phyloP scores from a whole-genome alignment of 1,140 invertebrate genomes.

The Diploscapter pachys region DNA sequence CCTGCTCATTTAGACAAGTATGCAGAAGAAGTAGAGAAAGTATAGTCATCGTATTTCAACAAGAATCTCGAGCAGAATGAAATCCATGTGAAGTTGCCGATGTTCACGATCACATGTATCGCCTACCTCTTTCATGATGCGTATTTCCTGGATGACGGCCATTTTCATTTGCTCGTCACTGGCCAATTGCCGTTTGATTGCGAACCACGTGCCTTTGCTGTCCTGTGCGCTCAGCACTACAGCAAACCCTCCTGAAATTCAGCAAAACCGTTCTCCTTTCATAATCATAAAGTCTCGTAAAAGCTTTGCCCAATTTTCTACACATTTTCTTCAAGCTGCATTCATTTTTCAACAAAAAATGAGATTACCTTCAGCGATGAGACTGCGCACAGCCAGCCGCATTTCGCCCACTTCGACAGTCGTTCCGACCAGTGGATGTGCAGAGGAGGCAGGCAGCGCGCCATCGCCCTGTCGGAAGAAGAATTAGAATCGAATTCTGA shows the following conservation, averaged over 20 bases:
- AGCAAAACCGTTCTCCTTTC: neutral
- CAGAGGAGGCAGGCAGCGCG: slow-evolving; percentile 4
- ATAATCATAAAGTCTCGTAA: slow-evolving; percentile 5
- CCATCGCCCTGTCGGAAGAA: neutral
- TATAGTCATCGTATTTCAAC: no score
- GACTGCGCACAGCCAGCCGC: slow-evolving; percentile 32
- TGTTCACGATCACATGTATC: no score
- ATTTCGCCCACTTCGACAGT: slow-evolving; percentile 42
- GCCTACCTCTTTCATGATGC: slow-evolving; percentile 10
- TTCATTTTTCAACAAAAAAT: slow-evolving; percentile 10
- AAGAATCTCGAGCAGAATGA: no score
- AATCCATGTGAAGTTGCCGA: no score
- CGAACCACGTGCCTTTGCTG: slow-evolving; percentile 46
- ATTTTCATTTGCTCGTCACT: slow-evolving; percentile 41
- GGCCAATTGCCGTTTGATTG: slow-evolving; percentile 51
- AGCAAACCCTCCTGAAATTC: slow-evolving; percentile 49
- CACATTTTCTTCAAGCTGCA: slow-evolving; percentile 6
- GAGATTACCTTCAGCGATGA: slow-evolving; percentile 49
- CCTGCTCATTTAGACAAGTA: no score
- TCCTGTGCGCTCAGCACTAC: slow-evolving; percentile 53
- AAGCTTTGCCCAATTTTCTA: slow-evolving; percentile 22
- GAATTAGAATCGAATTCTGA: slow-evolving; percentile 3
- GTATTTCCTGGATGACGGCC: slow-evolving; percentile 45
- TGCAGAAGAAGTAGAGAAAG: no score
- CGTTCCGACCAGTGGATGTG: slow-evolving; percentile 44